Conservation (phyloP, 2,888 invertebrate genomes). For the Drosophila pullipes region DNA sequence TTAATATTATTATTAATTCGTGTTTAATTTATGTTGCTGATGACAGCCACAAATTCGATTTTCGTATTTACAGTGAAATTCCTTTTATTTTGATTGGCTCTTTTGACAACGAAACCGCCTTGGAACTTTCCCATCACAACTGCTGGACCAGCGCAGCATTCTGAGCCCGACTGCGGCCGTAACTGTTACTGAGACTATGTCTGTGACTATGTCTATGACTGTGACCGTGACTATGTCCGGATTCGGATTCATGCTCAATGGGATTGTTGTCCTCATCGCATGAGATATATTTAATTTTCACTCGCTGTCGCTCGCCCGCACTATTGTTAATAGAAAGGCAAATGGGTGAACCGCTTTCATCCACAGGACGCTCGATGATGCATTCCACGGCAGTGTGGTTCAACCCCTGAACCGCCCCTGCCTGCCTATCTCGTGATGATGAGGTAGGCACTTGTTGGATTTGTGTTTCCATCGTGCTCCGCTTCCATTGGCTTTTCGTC, state of each 20-base stretch:
- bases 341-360: slow-evolving; percentile 68
- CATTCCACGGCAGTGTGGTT: slow-evolving; percentile 62
- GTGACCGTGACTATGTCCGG: slow-evolving; percentile 6
- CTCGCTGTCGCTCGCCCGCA: slow-evolving; percentile 63
- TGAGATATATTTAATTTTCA: slow-evolving; percentile 81
- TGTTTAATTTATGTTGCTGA: slow-evolving; percentile 10
- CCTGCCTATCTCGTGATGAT: slow-evolving; percentile 46
- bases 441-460: slow-evolving; percentile 73
- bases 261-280: slow-evolving; percentile 84
- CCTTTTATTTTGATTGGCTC: slow-evolving; percentile 23
- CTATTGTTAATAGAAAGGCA: slow-evolving; percentile 75
- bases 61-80: slow-evolving; percentile 42
- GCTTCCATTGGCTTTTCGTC: slow-evolving; percentile 81
- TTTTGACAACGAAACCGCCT: slow-evolving; percentile 24
- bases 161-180: slow-evolving; percentile 10
- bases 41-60: slow-evolving; percentile 56
- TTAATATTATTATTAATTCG: slow-evolving; percentile 3
- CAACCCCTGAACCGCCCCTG: slow-evolving; percentile 16
- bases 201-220: slow-evolving; percentile 19
- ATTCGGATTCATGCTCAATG: slow-evolving; percentile 48
- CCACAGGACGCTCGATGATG: slow-evolving; percentile 59
- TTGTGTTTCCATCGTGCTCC: slow-evolving; percentile 85
- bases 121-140: slow-evolving; percentile 51
- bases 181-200: slow-evolving; percentile 2
- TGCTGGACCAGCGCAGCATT: slow-evolving; percentile 33